Percentiles rank a stretch among this genome's conserved stretches.
Evolutionary conservation across 2,888 invertebrate species (phyloP).

Genomic region (Sisyra terminalis): DNA sequence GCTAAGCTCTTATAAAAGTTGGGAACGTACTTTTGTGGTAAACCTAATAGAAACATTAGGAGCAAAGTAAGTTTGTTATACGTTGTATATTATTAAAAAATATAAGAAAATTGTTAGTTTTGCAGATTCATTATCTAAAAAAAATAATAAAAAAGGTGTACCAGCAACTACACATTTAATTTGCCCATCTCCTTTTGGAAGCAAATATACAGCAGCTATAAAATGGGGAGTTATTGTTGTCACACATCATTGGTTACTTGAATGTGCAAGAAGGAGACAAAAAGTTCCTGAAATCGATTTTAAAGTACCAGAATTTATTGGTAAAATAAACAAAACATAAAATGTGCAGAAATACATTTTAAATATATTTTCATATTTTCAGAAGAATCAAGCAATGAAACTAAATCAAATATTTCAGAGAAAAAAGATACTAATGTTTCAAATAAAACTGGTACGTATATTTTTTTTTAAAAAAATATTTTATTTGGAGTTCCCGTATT

Average conservation of each 20-base stretch:
- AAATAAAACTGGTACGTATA: no score
- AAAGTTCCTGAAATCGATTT: conserved; percentile 36
- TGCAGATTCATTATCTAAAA: conserved; percentile 27
- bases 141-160: conserved; percentile 22
- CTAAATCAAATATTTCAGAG: no score
- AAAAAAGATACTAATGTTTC: no score
- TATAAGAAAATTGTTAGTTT: background rate
- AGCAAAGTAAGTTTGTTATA: conserved; percentile 36
- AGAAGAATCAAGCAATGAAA: no score
- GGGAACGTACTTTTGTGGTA: conserved; percentile 57
- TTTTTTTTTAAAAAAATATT: no score
- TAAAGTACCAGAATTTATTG: conserved; percentile 40
- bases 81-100: background rate
- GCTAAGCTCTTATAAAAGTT: conserved; percentile 57
- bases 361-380: no score
- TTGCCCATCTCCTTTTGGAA: conserved; percentile 53
- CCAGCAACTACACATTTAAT: conserved; percentile 66
- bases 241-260: conserved; percentile 55
- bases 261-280: conserved; percentile 41
- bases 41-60: conserved; percentile 54
- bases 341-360: no score
- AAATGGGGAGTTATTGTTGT: conserved; percentile 80
- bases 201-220: conserved; percentile 65
- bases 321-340: conserved; percentile 19
- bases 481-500: no score